Conservation (phyloP, 2,888 invertebrate genomes). For the Barypeithes pellucidus region DNA sequence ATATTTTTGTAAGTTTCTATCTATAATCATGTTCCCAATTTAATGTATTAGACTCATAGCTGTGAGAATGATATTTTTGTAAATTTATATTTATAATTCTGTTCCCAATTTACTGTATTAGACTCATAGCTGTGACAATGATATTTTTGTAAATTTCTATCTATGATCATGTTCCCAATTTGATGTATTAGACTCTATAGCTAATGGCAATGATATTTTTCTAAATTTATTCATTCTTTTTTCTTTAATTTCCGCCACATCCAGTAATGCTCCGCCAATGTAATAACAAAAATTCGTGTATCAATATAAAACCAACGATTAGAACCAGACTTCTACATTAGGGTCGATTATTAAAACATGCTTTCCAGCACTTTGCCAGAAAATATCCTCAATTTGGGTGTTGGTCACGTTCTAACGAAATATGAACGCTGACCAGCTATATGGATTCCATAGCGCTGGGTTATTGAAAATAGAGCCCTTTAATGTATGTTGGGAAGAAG, state of each 20-base stretch:
- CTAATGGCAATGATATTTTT: too few species aligned
- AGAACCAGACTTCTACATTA: slow-evolving; percentile 46
- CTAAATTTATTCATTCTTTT: too few species aligned
- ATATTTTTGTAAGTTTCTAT: too few species aligned
- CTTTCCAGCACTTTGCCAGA: slow-evolving; percentile 27
- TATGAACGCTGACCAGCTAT: slow-evolving; percentile 39
- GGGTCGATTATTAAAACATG: slow-evolving; percentile 48
- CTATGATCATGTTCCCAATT: too few species aligned
- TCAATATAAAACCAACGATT: slow-evolving; percentile 30
- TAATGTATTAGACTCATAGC: too few species aligned
- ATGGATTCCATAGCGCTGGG: slow-evolving; percentile 24
- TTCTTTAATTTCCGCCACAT: background rate
- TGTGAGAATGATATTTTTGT: too few species aligned
- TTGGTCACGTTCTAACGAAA: slow-evolving; percentile 43
- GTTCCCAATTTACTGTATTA: too few species aligned
- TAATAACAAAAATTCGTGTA: slow-evolving; percentile 1
- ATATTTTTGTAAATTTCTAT: too few species aligned
- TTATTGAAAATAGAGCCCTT: slow-evolving; percentile 33
- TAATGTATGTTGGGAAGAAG: background rate
- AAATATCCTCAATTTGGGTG: slow-evolving; percentile 38
- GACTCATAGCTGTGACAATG: too few species aligned
- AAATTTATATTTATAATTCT: too few species aligned
- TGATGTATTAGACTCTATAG: too few species aligned
- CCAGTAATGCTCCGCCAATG: background rate
- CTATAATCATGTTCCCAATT: too few species aligned